Percentiles rank a stretch among this genome's conserved stretches.
These are phyloP conservation scores for Ginglymostoma cirratum DNA, from an alignment of 2,113 vertebrate species.

Conservation along the genomic window DNA sequence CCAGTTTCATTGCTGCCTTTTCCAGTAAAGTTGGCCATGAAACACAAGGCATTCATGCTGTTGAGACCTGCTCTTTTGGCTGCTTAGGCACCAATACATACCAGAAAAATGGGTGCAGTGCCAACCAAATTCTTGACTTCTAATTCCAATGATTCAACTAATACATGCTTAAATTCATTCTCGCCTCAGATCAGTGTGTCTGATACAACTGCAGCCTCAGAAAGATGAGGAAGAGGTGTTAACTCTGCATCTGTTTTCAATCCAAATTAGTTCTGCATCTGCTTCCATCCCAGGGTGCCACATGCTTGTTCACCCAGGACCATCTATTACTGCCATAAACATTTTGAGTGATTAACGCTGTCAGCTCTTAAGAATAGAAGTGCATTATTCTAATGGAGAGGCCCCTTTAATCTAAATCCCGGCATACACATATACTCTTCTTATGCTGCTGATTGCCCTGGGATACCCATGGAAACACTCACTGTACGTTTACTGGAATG, in stretches of 20 bases:
- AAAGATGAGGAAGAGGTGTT: not conserved
- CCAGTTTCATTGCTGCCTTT: not conserved
- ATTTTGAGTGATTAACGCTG: not conserved
- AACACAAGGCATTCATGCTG: not conserved
- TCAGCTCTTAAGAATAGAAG: not conserved
- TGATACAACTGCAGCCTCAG: not conserved
- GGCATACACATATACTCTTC: not conserved
- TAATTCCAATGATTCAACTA: not conserved
- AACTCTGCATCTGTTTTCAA: not conserved
- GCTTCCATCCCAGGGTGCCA: not conserved
- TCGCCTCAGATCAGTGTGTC: not conserved
- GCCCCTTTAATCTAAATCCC: not conserved
- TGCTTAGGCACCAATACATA: not conserved
- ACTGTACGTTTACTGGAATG: conserved; percentile 15
- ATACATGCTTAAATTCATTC: not conserved
- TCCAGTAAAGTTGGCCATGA: too few species aligned
- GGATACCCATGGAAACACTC: conserved; percentile 8
- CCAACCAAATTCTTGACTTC: not conserved
- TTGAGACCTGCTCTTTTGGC: not conserved
- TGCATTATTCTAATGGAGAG: conserved; percentile 7
- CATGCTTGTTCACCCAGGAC: not conserved
- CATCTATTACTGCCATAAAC: not conserved
- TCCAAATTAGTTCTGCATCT: not conserved
- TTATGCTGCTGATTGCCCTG: not conserved
- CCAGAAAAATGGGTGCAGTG: not conserved